phyloP scores from a whole-genome alignment of 2,113 vertebrate species.

The Callocephalon fimbriatum region DNA sequence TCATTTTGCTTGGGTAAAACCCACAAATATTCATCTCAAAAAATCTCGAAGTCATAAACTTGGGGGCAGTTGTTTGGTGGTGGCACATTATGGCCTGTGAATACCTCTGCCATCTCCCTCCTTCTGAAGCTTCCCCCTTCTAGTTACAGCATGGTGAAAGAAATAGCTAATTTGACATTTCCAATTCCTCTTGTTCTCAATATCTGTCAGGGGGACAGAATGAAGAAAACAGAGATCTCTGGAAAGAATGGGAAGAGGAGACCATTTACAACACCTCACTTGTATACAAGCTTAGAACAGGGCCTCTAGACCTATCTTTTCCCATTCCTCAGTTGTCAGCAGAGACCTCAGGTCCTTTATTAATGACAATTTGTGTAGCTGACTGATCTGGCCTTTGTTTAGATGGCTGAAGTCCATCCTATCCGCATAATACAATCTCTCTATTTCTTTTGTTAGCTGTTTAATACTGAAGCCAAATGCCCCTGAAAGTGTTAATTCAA shows the following conservation, averaged over 20 bases:
- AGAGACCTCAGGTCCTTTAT: neutral
- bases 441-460: neutral
- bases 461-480: neutral
- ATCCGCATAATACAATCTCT: neutral
- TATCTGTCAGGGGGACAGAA: neutral
- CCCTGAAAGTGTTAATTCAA: neutral
- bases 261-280: neutral
- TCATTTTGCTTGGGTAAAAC: neutral
- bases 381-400: neutral
- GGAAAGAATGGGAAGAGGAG: neutral
- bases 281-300: neutral
- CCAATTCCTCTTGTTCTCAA: neutral
- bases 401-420: neutral
- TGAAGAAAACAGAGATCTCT: neutral
- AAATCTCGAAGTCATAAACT: neutral
- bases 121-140: neutral
- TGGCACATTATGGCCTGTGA: neutral
- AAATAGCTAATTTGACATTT: neutral
- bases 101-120: neutral
- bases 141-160: neutral
- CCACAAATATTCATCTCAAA: neutral
- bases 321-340: neutral
- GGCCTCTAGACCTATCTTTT: neutral
- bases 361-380: neutral
- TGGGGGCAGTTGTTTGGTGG: rapidly evolving